These are phyloP conservation scores for Coregonus sp. DNA, from an alignment of 2,797 vertebrate genomes.

Conservation along the genomic window DNA sequence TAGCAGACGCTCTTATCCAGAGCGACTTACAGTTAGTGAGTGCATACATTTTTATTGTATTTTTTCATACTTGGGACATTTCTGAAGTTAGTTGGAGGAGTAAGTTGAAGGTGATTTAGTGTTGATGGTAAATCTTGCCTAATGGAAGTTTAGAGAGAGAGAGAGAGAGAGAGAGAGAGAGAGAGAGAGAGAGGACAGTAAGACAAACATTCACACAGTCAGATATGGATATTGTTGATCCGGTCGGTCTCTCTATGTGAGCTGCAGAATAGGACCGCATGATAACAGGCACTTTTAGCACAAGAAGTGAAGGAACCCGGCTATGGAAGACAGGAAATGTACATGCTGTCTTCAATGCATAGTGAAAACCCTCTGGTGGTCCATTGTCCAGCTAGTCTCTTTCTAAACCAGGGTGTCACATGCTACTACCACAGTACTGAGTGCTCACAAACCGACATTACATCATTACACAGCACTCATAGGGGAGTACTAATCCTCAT, in stretches of 20 bases:
- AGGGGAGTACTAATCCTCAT: constrained; percentile 59
- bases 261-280: constrained; percentile 6
- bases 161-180: too few relatives aligned
- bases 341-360: constrained; percentile 56
- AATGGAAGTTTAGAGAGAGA: not conserved
- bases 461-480: constrained; percentile 56
- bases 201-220: constrained; percentile 10
- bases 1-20: too few relatives aligned
- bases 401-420: constrained; percentile 53
- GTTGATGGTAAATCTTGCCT: not conserved
- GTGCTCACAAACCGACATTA: constrained; percentile 55
- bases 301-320: constrained; percentile 49
- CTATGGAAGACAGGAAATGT: constrained; percentile 65
- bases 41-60: too few relatives aligned
- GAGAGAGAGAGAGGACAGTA: constrained; percentile 17
- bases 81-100: not conserved
- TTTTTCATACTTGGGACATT: too few relatives aligned
- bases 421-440: constrained; percentile 41
- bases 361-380: constrained; percentile 41
- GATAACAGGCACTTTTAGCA: constrained; percentile 27
- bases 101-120: not conserved
- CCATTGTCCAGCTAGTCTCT: constrained; percentile 22
- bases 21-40: too few relatives aligned
- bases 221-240: constrained; percentile 36
- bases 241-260: constrained; percentile 30